Percentiles rank a stretch among this genome's conserved stretches.
Conservation (phyloP, 2,888 invertebrate genomes). For the Pteria penguin region DNA sequence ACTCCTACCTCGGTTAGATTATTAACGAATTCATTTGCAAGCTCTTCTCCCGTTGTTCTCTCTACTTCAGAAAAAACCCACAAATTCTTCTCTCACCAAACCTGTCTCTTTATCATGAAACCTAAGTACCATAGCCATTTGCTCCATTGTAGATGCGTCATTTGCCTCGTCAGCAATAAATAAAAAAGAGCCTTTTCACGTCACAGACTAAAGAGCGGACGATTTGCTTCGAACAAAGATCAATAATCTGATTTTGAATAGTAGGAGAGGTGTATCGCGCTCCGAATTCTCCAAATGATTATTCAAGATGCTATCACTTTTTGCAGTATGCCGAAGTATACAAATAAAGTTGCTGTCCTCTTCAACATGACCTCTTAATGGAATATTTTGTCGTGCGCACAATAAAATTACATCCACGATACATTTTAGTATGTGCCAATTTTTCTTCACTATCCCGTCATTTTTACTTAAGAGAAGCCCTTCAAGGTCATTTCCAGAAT, state of each 20-base stretch:
- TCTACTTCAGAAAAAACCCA: constrained; percentile 19
- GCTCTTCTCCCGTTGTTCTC: constrained; percentile 6
- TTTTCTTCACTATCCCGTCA: constrained; percentile 1
- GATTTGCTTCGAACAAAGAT: constrained; percentile 36
- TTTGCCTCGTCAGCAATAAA: constrained; percentile 52
- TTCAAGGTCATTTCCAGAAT: not conserved
- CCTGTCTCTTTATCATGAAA: constrained; percentile 20
- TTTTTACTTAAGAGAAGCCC: not conserved
- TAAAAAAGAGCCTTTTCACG: too few species aligned
- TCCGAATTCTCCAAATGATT: constrained; percentile 31
- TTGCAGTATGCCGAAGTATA: constrained; percentile 31
- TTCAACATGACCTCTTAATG: constrained; percentile 41
- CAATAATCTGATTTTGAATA: constrained; percentile 10
- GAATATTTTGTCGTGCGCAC: constrained; percentile 47
- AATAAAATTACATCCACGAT: constrained; percentile 47
- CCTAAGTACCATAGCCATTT: constrained; percentile 39
- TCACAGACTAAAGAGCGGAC: constrained; percentile 24
- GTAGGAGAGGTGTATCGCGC: constrained; percentile 47
- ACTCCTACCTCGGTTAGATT: constrained; percentile 22
- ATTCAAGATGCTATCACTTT: constrained; percentile 29
- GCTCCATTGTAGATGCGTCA: constrained; percentile 44
- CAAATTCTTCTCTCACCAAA: constrained; percentile 30
- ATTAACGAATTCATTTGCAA: constrained; percentile 1
- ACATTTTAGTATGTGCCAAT: constrained; percentile 39
- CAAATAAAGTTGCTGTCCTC: constrained; percentile 47